Percentiles rank a stretch among this genome's conserved stretches.
phyloP scores from a whole-genome alignment of 2,113 vertebrate genomes.

The Struthidea cinerea region DNA sequence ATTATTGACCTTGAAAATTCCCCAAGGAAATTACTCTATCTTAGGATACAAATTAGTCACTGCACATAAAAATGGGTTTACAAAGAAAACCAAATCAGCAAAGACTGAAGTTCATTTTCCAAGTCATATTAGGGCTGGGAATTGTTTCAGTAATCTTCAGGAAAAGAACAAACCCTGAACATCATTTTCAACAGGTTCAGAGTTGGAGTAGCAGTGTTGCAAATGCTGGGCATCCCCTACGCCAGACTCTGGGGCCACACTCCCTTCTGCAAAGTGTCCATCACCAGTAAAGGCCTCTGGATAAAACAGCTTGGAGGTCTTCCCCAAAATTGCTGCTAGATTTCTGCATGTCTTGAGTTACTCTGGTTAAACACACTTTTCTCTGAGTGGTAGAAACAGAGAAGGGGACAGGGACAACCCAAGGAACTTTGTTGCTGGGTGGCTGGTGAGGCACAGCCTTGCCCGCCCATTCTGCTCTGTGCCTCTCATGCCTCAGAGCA shows the following conservation, averaged over 20 bases:
- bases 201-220: rapidly evolving
- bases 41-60: neutral
- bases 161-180: neutral
- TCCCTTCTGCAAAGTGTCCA: neutral
- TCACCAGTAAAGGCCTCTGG: neutral
- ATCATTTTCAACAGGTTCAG: neutral
- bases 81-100: neutral
- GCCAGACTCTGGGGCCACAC: neutral
- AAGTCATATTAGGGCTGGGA: neutral
- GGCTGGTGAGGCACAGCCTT: neutral
- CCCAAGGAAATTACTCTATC: neutral
- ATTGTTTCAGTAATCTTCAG: neutral
- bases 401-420: too few relatives aligned
- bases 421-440: neutral
- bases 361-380: neutral
- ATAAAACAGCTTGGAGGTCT: neutral
- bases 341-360: neutral
- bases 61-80: neutral
- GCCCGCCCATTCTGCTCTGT: rapidly evolving
- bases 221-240: neutral
- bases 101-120: neutral
- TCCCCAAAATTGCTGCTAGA: neutral
- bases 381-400: neutral
- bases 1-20: neutral
- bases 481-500: neutral